Percentiles rank a stretch among this genome's conserved stretches.
phyloP scores from a whole-genome alignment of 2,113 vertebrate species.

The Boleophthalmus pectinirostris region DNA sequence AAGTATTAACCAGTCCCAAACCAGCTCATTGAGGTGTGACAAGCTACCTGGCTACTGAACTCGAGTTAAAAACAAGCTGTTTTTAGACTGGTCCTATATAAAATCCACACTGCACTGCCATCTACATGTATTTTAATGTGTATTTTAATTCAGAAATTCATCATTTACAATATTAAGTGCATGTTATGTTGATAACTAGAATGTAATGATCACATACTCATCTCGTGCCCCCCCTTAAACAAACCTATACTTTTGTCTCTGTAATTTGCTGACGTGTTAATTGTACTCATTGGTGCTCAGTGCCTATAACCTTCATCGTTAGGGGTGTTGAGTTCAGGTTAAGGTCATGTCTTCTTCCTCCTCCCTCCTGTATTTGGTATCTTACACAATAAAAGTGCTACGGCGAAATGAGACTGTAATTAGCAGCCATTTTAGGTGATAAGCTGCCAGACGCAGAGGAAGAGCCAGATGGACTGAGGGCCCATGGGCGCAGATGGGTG shows the following conservation, averaged over 20 bases:
- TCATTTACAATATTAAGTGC: no score
- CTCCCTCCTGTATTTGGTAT: not conserved
- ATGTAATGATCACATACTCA: not conserved
- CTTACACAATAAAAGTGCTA: slow-evolving; percentile 8
- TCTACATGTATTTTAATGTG: no score
- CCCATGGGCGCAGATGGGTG: slow-evolving; percentile 71
- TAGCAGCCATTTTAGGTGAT: slow-evolving; percentile 55
- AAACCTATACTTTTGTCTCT: not conserved
- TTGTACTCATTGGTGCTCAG: not conserved
- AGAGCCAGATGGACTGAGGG: slow-evolving; percentile 73
- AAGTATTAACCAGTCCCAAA: no score
- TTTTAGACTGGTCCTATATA: no score
- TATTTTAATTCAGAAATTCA: no score
- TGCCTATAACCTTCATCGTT: not conserved
- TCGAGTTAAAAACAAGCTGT: no score
- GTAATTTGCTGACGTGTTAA: not conserved
- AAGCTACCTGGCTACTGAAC: no score
- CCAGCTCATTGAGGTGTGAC: no score
- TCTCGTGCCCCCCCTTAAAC: not conserved
- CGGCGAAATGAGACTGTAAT: slow-evolving; percentile 7
- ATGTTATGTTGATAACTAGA: not conserved
- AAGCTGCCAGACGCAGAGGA: slow-evolving; percentile 73
- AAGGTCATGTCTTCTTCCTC: slow-evolving; percentile 1
- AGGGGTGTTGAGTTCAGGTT: not conserved
- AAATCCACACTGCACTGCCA: no score